Conservation (phyloP, 2,888 invertebrate genomes). For the Calameuta filiformis region DNA sequence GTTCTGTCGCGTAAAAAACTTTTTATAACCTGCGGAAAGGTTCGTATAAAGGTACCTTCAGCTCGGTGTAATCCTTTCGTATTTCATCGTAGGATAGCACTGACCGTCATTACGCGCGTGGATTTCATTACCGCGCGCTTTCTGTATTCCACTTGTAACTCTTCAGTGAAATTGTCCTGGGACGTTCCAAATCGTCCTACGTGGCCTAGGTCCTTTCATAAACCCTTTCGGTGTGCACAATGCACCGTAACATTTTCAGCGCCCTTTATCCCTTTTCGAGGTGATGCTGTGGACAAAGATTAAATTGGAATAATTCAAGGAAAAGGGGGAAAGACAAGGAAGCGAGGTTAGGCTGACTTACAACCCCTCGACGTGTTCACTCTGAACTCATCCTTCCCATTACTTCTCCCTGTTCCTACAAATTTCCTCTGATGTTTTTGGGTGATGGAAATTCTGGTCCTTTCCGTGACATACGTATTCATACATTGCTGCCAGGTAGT, state of each 20-base stretch:
- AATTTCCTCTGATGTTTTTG: neutral
- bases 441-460: neutral
- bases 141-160: neutral
- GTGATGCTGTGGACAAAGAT: constrained; percentile 1
- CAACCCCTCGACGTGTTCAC: constrained; percentile 10
- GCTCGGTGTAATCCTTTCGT: neutral
- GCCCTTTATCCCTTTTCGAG: neutral
- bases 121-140: neutral
- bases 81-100: neutral
- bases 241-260: neutral
- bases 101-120: neutral
- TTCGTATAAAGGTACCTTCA: neutral
- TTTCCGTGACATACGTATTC: neutral
- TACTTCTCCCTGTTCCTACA: neutral
- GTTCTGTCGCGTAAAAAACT: neutral
- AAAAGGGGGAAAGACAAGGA: neutral
- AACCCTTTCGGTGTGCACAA: neutral
- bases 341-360: constrained; percentile 6
- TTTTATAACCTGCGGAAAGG: neutral
- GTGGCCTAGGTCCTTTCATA: neutral
- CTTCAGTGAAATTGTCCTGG: neutral
- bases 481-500: too few species aligned
- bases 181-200: neutral
- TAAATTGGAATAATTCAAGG: constrained; percentile 13
- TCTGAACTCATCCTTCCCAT: neutral